phyloP scores from a whole-genome alignment of 2,113 vertebrate genomes.

The Poeciliopsis occidentalis region DNA sequence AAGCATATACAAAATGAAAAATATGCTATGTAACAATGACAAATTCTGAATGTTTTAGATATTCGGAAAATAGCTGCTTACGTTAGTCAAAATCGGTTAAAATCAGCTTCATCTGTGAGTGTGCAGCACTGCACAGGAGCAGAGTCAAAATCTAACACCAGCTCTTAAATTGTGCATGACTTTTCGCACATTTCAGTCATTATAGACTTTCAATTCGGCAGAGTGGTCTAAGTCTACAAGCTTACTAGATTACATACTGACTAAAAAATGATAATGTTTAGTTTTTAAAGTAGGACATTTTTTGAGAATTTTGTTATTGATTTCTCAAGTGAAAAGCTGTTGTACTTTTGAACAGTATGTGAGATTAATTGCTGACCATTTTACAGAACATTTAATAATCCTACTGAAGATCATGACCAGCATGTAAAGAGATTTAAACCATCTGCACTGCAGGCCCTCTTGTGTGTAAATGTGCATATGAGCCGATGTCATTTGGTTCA shows the following conservation, averaged over 20 bases:
- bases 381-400: background rate
- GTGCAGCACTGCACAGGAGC: too few relatives aligned
- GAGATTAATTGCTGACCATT: background rate
- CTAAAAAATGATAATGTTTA: background rate
- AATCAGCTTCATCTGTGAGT: too few relatives aligned
- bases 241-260: too few relatives aligned
- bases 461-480: background rate
- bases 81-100: too few relatives aligned
- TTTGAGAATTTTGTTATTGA: background rate
- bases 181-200: too few relatives aligned
- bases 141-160: too few relatives aligned
- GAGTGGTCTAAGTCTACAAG: too few relatives aligned
- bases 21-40: background rate
- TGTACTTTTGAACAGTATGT: background rate
- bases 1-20: background rate
- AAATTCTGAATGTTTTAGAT: too few relatives aligned
- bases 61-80: too few relatives aligned
- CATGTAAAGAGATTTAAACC: background rate
- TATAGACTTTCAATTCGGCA: too few relatives aligned
- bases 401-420: background rate
- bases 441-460: background rate
- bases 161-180: too few relatives aligned
- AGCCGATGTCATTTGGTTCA: background rate
- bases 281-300: background rate
- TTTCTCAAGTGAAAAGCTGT: background rate